Conservation (phyloP, 2,888 invertebrate genomes). For the Apodemia zela region DNA sequence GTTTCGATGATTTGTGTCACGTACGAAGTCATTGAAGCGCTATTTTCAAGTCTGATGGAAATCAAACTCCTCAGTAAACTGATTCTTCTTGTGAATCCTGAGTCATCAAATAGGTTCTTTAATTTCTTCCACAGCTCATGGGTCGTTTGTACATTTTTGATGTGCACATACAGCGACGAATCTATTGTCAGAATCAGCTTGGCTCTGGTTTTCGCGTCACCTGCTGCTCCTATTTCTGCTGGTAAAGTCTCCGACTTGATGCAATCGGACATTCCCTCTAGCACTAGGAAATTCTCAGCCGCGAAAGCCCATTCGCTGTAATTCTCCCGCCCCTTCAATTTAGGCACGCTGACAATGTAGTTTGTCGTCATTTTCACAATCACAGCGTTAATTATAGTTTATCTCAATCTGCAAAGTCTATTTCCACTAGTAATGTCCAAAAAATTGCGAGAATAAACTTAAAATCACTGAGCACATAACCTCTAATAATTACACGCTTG, state of each 20-base stretch:
- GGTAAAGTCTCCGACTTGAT: conserved; percentile 18
- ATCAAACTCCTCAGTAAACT: conserved; percentile 17
- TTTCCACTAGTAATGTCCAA: not conserved
- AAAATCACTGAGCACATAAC: conserved; percentile 10
- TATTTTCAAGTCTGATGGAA: conserved; percentile 14
- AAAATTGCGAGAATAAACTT: conserved; percentile 11
- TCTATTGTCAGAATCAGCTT: conserved; percentile 17
- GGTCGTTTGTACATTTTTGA: conserved; percentile 7
- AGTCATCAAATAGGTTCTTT: conserved; percentile 15
- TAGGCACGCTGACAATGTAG: conserved; percentile 28
- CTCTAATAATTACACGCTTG: not conserved
- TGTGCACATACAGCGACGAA: conserved; percentile 15
- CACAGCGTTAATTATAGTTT: conserved; percentile 13
- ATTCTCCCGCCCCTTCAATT: conserved; percentile 10
- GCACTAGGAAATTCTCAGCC: conserved; percentile 29
- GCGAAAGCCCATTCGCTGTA: conserved; percentile 23
- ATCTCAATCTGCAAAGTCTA: conserved; percentile 17
- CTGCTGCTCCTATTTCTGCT: conserved; percentile 19
- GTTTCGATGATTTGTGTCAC: conserved; percentile 14
- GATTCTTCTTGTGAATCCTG: conserved; percentile 13
- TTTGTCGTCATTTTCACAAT: conserved; percentile 21
- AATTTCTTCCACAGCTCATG: conserved; percentile 16
- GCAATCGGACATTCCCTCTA: conserved; percentile 25
- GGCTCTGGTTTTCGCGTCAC: conserved; percentile 8
- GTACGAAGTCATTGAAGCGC: conserved; percentile 13